Percentiles rank a stretch among this genome's conserved stretches.
Evolutionary conservation across 2,888 invertebrate genomes (phyloP).

Genomic region (Scrobipalpa atriplicella): DNA sequence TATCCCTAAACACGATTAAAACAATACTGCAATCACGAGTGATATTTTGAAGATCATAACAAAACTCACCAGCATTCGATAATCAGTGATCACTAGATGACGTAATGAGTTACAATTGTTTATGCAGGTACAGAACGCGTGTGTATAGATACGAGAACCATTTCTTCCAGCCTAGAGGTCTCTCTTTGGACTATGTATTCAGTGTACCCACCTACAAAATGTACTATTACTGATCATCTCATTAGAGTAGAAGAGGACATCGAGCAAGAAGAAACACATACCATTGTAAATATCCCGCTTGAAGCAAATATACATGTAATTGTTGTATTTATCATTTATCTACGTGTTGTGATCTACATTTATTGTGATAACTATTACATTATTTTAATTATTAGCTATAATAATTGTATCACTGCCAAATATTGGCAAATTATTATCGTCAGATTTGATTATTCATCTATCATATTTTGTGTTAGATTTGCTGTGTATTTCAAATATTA

Average conservation of each 20-base stretch:
- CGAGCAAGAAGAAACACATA: slow-evolving; percentile 45
- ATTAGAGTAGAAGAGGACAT: slow-evolving; percentile 40
- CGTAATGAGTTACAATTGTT: slow-evolving; percentile 65
- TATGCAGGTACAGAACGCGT: slow-evolving; percentile 81
- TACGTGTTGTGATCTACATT: slow-evolving; percentile 71
- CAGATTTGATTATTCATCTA: slow-evolving; percentile 22
- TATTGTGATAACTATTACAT: slow-evolving; percentile 73
- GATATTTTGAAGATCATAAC: slow-evolving; percentile 17
- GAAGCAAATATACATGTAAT: slow-evolving; percentile 53
- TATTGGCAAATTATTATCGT: slow-evolving; percentile 22
- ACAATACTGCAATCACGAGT: background rate
- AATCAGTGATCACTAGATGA: slow-evolving; percentile 40
- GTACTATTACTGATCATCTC: slow-evolving; percentile 71
- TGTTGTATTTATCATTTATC: slow-evolving; percentile 62
- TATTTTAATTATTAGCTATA: slow-evolving; percentile 17
- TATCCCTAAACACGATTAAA: background rate
- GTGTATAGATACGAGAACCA: slow-evolving; percentile 81
- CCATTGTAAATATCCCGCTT: slow-evolving; percentile 48
- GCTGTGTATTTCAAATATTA: slow-evolving; percentile 50
- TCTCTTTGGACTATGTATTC: slow-evolving; percentile 77
- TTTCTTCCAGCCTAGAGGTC: slow-evolving; percentile 80
- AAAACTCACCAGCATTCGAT: slow-evolving; percentile 30
- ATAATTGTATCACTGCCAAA: slow-evolving; percentile 18
- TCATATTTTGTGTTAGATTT: slow-evolving; percentile 38
- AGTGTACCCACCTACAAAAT: slow-evolving; percentile 79